Conservation (phyloP, 2,888 invertebrate species). For the Phania funesta region DNA sequence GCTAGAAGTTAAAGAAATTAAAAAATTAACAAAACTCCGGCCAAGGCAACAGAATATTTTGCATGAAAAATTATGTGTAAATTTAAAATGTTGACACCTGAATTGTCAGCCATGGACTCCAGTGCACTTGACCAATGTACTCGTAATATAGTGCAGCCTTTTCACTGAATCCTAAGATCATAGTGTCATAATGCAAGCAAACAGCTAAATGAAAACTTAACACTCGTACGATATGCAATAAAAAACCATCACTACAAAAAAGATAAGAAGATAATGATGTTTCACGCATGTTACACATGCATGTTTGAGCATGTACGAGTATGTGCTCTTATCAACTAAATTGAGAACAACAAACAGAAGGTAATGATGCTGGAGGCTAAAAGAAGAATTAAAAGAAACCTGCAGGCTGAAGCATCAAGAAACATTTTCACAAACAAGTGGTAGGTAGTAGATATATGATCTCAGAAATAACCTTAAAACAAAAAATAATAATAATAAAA, state of each 20-base stretch:
- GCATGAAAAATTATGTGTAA: too few relatives aligned
- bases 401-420: slow-evolving; percentile 34
- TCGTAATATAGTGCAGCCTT: neutral
- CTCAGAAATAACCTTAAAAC: slow-evolving; percentile 35
- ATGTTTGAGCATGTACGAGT: neutral
- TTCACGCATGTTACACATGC: slow-evolving; percentile 3
- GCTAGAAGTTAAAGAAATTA: too few relatives aligned
- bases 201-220: neutral
- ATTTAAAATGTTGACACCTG: too few relatives aligned
- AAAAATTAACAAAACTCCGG: too few relatives aligned
- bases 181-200: slow-evolving; percentile 1
- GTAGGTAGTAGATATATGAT: too few relatives aligned
- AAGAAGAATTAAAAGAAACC: slow-evolving; percentile 21
- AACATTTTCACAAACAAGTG: slow-evolving; percentile 22
- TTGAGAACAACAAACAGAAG: slow-evolving; percentile 54
- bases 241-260: slow-evolving; percentile 15
- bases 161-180: neutral
- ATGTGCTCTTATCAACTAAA: slow-evolving; percentile 31
- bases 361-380: slow-evolving; percentile 47
- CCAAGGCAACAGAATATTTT: too few relatives aligned
- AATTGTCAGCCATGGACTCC: too few relatives aligned
- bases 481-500: neutral
- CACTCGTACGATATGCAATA: slow-evolving; percentile 10
- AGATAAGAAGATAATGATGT: slow-evolving; percentile 20
- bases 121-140: too few relatives aligned